These are phyloP conservation scores for Ascaphus truei DNA, from an alignment of 2,113 vertebrate genomes.

Conservation along the genomic window DNA sequence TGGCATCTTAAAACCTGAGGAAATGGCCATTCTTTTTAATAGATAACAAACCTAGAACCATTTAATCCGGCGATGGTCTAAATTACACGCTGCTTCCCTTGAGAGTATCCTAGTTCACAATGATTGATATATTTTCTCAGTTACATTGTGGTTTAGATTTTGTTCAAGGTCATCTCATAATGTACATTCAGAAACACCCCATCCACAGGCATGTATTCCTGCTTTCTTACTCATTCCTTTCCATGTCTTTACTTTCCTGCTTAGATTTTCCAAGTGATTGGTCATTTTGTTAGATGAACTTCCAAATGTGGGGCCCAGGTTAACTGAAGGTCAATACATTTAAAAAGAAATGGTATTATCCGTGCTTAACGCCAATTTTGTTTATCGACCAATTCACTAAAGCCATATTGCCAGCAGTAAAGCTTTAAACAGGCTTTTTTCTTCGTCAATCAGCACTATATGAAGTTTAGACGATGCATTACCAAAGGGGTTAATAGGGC, in stretches of 20 bases:
- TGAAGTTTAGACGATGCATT: too few species aligned
- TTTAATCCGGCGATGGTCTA: slow-evolving; percentile 26
- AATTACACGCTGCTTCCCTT: slow-evolving; percentile 21
- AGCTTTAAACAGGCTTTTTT: too few species aligned
- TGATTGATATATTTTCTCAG: slow-evolving; percentile 38
- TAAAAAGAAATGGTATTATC: too few species aligned
- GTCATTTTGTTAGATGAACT: slow-evolving; percentile 19
- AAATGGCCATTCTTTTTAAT: slow-evolving; percentile 3
- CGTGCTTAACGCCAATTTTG: too few species aligned
- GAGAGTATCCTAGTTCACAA: slow-evolving; percentile 31
- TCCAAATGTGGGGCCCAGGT: too few species aligned
- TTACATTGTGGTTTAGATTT: slow-evolving; percentile 34
- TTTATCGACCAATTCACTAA: too few species aligned
- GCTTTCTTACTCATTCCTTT: not conserved
- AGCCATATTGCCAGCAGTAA: too few species aligned
- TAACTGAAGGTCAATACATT: too few species aligned
- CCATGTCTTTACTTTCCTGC: slow-evolving; percentile 15
- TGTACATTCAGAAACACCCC: slow-evolving; percentile 18
- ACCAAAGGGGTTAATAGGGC: too few species aligned
- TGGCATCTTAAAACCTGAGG: not conserved
- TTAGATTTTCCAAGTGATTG: slow-evolving; percentile 1
- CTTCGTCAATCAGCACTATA: too few species aligned
- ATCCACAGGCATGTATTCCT: not conserved
- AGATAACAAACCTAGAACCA: slow-evolving; percentile 5
- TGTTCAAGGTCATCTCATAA: slow-evolving; percentile 31